Percentiles rank a stretch among this genome's conserved stretches.
Conservation (phyloP, 2,113 vertebrate species). For the Ondatra zibethicus region DNA sequence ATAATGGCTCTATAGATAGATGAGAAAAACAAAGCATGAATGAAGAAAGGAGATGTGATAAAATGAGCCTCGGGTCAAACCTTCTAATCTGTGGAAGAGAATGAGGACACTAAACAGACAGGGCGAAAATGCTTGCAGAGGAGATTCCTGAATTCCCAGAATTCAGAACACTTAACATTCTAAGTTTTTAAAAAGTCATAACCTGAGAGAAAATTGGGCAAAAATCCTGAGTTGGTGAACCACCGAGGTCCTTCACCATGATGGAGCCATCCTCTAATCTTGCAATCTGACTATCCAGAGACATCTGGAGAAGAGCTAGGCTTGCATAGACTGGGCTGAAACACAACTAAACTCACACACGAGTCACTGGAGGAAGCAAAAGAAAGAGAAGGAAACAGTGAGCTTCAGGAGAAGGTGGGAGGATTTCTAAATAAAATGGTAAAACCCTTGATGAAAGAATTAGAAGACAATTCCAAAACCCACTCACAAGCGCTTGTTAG, state of each 20-base stretch:
- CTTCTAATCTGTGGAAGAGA: not conserved
- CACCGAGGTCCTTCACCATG: not conserved
- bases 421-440: not conserved
- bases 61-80: not conserved
- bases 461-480: not conserved
- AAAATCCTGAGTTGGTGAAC: not conserved
- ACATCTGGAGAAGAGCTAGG: too few species aligned
- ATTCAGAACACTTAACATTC: not conserved
- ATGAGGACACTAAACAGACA: rapidly evolving
- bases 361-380: not conserved
- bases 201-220: not conserved
- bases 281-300: not conserved
- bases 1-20: not conserved
- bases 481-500: not conserved
- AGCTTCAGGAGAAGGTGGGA: too few species aligned
- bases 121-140: not conserved
- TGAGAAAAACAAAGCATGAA: not conserved
- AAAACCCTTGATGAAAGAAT: not conserved
- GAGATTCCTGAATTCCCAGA: not conserved
- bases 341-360: not conserved
- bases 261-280: not conserved
- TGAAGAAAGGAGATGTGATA: not conserved
- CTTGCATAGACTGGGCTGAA: not conserved
- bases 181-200: not conserved
- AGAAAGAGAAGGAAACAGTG: not conserved